Evolutionary conservation across 2,888 invertebrate species (phyloP), one percentile per base, ranked within the genome.

Genomic region (Leptopilina myrica): DNA sequence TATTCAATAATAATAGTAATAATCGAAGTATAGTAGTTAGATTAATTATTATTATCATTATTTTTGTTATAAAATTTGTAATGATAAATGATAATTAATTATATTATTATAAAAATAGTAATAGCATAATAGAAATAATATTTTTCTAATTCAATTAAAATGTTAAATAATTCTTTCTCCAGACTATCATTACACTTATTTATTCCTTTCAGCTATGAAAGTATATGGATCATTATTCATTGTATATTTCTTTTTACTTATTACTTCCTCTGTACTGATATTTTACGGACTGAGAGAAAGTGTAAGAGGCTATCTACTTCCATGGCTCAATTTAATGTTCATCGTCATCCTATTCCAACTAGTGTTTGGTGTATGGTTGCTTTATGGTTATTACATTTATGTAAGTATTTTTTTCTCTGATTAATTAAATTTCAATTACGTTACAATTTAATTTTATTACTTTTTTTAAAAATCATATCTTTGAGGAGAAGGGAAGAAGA

Each of bases 381-480:
- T 97, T 59, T 96, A 96, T 82, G 97, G 97, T 82, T 98, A 98
- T 89, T 98, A 98, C 88, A 97, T 97, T 88, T 97, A 97, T 92
- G 97, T 97, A 92, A 95, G 96, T 94, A 78, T 12, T 59, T 56
- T 56, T 12, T 59, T n/a, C 5, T 33, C 4, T 59, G 20, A 20
- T n/a, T 59, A 6, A 59, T 76, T 64, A 46, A 20, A 20, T 20
- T 20, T 20, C 20, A 20, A 20, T 20, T 20, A 20, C 20, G 20
- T 20, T 20, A 20, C 20, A 20, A 20, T 20, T 20, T 20, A 20
- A 20, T 20, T 20, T 20, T 20, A 20, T 20, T 20, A 20, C 20
- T 0, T 20, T 20, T 20, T 20, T 20, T 20, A 20, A 20, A 20
- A 20, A 20, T 20, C 20, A 20, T 20, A 20, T 20, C 0, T 20